Evolutionary conservation across 2,113 vertebrate genomes (phyloP).

Genomic region (Neodon shergylaensis): DNA sequence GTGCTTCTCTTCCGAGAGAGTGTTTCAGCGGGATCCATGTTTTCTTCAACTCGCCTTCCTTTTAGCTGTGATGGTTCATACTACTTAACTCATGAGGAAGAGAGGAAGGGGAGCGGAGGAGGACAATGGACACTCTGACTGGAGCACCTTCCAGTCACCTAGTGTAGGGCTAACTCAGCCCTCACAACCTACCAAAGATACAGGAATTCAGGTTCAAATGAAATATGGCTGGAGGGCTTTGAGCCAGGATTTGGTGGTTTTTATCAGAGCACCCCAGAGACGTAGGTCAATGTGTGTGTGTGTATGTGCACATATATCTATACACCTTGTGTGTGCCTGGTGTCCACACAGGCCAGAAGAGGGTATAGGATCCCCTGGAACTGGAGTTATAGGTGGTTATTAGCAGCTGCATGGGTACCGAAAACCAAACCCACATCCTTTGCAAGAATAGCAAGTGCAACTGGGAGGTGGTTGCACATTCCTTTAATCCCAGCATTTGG

Average conservation of each 20-base stretch:
- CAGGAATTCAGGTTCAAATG: background rate
- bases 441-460: background rate
- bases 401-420: background rate
- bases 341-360: background rate
- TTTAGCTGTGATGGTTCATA: background rate
- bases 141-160: background rate
- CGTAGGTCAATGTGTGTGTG: background rate
- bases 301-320: background rate
- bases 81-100: background rate
- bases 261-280: background rate
- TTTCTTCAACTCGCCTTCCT: background rate
- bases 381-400: background rate
- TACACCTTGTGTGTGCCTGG: background rate
- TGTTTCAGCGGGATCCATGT: background rate
- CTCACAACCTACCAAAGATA: background rate
- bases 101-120: background rate
- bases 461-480: too few relatives aligned
- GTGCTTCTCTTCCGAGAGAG: background rate
- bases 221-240: background rate
- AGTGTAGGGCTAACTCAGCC: background rate
- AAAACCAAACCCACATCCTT: background rate
- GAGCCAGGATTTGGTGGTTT: background rate
- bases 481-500: too few relatives aligned
- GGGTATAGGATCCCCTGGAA: background rate
- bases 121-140: background rate